Evolutionary conservation across 2,797 vertebrate species (phyloP).

Genomic region (Natrix natrix): DNA sequence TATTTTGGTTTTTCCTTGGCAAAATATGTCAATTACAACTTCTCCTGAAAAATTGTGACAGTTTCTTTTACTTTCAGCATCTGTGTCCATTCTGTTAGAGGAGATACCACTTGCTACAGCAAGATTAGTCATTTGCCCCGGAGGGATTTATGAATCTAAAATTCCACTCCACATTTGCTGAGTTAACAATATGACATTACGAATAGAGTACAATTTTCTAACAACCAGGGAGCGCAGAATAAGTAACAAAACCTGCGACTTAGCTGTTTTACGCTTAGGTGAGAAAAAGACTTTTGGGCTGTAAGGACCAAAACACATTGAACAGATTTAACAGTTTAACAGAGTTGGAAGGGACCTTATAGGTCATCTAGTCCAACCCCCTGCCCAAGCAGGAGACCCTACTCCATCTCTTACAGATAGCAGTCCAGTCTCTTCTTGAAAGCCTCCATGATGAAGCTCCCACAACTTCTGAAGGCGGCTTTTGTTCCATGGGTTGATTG

Average conservation of each 20-base stretch:
- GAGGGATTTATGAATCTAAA: neutral
- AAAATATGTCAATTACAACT: conserved; percentile 15
- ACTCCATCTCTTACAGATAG: too few relatives aligned
- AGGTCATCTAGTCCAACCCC: too few relatives aligned
- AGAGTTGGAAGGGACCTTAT: too few relatives aligned
- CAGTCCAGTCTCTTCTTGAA: too few relatives aligned
- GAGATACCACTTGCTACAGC: neutral
- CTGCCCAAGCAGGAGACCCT: too few relatives aligned
- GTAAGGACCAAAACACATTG: neutral
- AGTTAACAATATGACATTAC: neutral
- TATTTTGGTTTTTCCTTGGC: neutral
- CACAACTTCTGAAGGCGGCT: too few relatives aligned
- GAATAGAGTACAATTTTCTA: neutral
- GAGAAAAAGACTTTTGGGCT: neutral
- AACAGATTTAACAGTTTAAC: too few relatives aligned
- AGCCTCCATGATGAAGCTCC: too few relatives aligned
- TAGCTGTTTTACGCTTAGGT: neutral
- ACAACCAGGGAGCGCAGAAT: neutral
- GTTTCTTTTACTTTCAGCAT: neutral
- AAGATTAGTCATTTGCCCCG: conserved; percentile 2
- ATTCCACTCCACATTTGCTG: neutral
- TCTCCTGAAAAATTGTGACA: neutral
- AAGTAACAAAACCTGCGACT: neutral
- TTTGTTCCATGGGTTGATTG: too few relatives aligned
- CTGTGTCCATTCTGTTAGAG: neutral